Evolutionary conservation across 2,113 vertebrate species (phyloP).

Genomic region (Climacteris rufus): DNA sequence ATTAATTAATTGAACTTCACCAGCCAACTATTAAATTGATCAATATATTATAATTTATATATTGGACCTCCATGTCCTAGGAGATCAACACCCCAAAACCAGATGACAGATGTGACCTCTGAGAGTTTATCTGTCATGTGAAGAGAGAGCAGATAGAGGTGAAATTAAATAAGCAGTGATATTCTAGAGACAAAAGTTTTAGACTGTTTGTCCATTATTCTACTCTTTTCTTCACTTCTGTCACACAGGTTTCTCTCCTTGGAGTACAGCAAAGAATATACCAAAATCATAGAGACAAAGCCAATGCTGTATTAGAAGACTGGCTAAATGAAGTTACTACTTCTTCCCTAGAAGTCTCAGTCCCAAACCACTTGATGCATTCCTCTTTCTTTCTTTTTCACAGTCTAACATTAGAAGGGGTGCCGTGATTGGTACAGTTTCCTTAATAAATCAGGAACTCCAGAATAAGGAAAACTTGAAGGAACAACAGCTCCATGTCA

Average conservation of each 20-base stretch:
- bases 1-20: not conserved
- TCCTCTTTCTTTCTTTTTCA: not conserved
- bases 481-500: not conserved
- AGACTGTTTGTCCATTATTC: not conserved
- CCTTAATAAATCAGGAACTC: not conserved
- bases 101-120: not conserved
- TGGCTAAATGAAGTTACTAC: not conserved
- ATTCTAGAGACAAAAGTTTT: not conserved
- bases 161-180: not conserved
- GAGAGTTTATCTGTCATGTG: not conserved
- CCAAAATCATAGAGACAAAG: not conserved
- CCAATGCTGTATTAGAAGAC: not conserved
- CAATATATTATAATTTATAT: not conserved
- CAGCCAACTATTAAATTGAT: not conserved
- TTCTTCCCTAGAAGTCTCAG: not conserved
- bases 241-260: not conserved
- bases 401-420: fast-evolving
- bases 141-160: not conserved
- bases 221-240: not conserved
- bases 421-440: not conserved
- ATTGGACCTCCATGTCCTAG: not conserved
- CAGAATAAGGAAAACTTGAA: not conserved
- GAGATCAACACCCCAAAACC: not conserved
- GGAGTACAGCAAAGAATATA: not conserved
- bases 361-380: not conserved